Percentiles rank a stretch among this genome's conserved stretches.
Evolutionary conservation across 2,113 vertebrate species (phyloP).

Genomic region (Columba livia): DNA sequence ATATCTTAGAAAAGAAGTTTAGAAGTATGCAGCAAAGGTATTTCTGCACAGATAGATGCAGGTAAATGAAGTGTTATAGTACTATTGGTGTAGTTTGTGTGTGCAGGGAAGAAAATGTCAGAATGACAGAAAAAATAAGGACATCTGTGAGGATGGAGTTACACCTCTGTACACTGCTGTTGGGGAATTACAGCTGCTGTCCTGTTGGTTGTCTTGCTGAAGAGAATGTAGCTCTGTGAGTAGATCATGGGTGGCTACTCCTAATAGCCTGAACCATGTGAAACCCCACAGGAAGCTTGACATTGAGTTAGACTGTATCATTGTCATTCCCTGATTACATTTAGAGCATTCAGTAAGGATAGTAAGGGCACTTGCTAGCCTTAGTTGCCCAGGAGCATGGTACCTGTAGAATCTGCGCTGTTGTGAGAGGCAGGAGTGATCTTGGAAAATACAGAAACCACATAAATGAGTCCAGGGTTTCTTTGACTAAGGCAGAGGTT

Average conservation of each 20-base stretch:
- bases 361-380: neutral
- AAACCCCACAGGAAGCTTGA: neutral
- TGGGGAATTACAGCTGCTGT: neutral
- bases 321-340: neutral
- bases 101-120: neutral
- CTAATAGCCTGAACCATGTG: neutral
- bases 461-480: neutral
- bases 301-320: neutral
- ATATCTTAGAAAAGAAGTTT: neutral
- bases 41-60: neutral
- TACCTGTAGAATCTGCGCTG: neutral
- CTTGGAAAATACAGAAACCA: neutral
- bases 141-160: neutral
- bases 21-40: neutral
- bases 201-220: neutral
- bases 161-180: neutral
- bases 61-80: neutral
- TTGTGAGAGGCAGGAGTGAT: neutral
- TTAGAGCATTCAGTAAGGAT: neutral
- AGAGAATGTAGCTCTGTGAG: neutral
- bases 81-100: neutral
- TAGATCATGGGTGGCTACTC: neutral
- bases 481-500: neutral
- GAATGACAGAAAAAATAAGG: neutral
- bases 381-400: neutral